These are phyloP conservation scores for Zosterops japonicus DNA, from an alignment of 2,113 vertebrate genomes.

Conservation along the genomic window DNA sequence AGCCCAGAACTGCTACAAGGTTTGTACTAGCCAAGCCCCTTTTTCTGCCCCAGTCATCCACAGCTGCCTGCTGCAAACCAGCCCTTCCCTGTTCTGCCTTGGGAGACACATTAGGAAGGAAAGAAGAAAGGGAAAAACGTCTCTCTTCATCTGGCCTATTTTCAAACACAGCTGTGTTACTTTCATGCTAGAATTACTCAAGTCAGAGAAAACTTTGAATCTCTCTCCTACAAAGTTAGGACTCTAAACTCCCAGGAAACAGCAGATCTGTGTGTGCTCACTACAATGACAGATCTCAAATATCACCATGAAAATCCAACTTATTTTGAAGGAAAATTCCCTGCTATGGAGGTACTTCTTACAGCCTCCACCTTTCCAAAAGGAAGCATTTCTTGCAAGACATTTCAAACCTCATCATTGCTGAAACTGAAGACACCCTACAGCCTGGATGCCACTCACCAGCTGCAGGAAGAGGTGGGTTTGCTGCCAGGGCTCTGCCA, in stretches of 20 bases:
- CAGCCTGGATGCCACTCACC: fast-evolving
- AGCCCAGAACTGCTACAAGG: not conserved
- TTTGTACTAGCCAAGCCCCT: not conserved
- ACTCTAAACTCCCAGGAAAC: not conserved
- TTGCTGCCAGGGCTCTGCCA: not conserved
- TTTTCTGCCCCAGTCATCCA: not conserved
- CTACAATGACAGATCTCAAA: not conserved
- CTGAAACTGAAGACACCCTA: not conserved
- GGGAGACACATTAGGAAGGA: not conserved
- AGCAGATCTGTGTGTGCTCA: fast-evolving
- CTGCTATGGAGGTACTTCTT: not conserved
- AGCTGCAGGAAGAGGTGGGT: not conserved
- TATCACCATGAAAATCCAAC: not conserved
- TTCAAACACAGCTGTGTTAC: not conserved
- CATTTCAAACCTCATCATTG: not conserved
- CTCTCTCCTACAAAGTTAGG: not conserved
- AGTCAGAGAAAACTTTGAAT: not conserved
- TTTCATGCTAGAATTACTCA: not conserved
- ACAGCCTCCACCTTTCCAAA: not conserved
- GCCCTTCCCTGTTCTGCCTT: not conserved
- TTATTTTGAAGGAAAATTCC: not conserved
- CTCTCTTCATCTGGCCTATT: not conserved
- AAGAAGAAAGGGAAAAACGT: not conserved
- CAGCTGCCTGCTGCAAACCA: not conserved
- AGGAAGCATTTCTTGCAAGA: not conserved